Percentiles rank a stretch among this genome's conserved stretches.
Conservation (phyloP, 2,113 vertebrate genomes). For the Procavia capensis region DNA sequence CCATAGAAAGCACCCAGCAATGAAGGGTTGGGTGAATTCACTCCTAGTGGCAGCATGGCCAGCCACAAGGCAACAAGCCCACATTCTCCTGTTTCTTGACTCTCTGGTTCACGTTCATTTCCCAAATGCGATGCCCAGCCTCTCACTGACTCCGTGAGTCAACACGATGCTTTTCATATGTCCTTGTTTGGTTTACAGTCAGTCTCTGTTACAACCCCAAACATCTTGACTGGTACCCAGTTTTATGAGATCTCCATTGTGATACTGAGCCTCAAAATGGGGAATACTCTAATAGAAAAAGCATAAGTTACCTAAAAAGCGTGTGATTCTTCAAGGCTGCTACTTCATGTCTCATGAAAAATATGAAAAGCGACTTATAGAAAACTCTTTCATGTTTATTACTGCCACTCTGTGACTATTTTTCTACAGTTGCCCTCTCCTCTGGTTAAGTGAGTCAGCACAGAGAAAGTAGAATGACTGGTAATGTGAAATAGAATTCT, state of each 20-base stretch:
- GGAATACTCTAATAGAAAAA: not conserved
- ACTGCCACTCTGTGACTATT: not conserved
- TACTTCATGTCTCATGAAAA: slow-evolving; percentile 46
- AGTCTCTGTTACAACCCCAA: not conserved
- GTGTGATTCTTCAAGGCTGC: not conserved
- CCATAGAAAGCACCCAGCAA: not conserved
- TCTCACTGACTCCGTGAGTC: not conserved
- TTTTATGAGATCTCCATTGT: not conserved
- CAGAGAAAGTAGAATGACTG: not conserved
- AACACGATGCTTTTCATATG: not conserved
- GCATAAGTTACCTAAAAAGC: not conserved
- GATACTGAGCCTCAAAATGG: not conserved
- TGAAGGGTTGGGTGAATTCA: not conserved
- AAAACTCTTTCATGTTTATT: not conserved
- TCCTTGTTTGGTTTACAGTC: not conserved
- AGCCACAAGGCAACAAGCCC: too few relatives aligned
- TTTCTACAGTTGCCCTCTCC: not conserved
- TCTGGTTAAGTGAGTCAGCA: not conserved
- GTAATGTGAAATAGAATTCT: not conserved
- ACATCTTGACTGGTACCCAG: not conserved
- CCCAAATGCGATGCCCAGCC: not conserved
- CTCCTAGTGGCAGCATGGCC: not conserved
- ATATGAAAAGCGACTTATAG: not conserved
- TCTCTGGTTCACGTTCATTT: not conserved
- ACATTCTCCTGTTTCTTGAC: not conserved